Percentiles rank a stretch among this genome's conserved stretches.
Evolutionary conservation across 1,140 invertebrate species (phyloP).

Genomic region (Chironomus tepperi): DNA sequence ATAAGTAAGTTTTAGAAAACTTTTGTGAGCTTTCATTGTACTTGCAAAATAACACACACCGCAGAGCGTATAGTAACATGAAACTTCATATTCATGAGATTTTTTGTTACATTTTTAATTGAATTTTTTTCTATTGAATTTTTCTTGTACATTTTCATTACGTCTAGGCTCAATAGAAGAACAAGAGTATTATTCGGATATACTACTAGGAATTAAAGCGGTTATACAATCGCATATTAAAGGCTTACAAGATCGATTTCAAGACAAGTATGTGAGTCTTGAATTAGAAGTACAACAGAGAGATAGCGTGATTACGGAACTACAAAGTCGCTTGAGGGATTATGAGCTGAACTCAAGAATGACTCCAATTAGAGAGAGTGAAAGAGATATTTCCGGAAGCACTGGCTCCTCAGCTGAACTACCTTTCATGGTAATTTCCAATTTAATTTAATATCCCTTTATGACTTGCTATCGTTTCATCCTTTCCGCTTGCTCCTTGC

Average conservation of each 20-base stretch:
- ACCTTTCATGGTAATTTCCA: constrained; percentile 45
- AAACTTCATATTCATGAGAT: background rate
- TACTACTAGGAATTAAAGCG: constrained; percentile 63
- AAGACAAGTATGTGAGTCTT: constrained; percentile 58
- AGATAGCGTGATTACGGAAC: constrained; percentile 66
- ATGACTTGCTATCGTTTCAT: constrained; percentile 28
- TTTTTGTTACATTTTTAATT: background rate
- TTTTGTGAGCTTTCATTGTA: constrained; percentile 16
- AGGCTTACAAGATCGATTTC: constrained; percentile 56
- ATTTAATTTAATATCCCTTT: constrained; percentile 33
- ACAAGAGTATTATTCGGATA: constrained; percentile 66
- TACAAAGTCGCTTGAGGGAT: constrained; percentile 61
- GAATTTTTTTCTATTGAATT: background rate
- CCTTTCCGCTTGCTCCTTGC: background rate
- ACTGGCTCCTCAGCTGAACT: constrained; percentile 42
- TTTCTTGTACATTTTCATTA: constrained; percentile 23
- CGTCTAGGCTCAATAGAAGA: constrained; percentile 47
- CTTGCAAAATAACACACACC: background rate
- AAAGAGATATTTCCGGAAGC: constrained; percentile 32
- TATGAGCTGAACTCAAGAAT: constrained; percentile 47
- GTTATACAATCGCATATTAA: constrained; percentile 62
- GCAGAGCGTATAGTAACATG: background rate
- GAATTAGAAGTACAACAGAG: constrained; percentile 65
- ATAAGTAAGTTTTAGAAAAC: constrained; percentile 6
- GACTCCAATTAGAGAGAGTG: constrained; percentile 29